Percentiles rank a stretch among this genome's conserved stretches.
These are phyloP conservation scores for Pyrgilauda ruficollis DNA, from an alignment of 2,113 vertebrate species.

Conservation along the genomic window DNA sequence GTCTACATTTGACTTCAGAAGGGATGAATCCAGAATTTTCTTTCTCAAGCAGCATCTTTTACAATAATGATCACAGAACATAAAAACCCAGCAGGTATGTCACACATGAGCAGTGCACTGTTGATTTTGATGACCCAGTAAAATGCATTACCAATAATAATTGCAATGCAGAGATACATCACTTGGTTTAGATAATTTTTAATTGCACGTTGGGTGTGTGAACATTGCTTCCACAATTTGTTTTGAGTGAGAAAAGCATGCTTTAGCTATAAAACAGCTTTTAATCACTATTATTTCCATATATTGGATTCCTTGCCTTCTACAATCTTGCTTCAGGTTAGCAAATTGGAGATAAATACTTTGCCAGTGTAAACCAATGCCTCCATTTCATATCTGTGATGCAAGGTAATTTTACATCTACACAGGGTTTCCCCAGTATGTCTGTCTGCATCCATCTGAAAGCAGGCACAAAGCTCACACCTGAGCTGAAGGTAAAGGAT, in stretches of 20 bases:
- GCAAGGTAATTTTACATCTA: not conserved
- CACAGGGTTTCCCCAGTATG: not conserved
- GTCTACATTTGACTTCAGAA: not conserved
- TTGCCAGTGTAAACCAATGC: not conserved
- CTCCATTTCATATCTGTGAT: not conserved
- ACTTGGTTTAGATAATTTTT: not conserved
- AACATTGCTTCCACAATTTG: not conserved
- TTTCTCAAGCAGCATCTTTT: not conserved
- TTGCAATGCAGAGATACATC: not conserved
- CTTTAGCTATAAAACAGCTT: not conserved
- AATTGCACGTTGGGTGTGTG: fast-evolving
- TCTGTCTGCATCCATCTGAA: not conserved
- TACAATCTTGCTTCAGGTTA: not conserved
- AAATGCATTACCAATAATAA: not conserved
- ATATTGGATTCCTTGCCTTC: not conserved
- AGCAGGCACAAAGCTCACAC: not conserved
- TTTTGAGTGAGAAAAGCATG: not conserved
- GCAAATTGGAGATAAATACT: not conserved
- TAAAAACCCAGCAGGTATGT: not conserved
- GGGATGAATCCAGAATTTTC: not conserved
- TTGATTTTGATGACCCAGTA: not conserved
- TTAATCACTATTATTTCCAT: not conserved
- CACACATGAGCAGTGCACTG: not conserved
- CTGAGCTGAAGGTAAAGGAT: not conserved
- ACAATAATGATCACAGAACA: not conserved